Percentiles rank a stretch among this genome's conserved stretches.
Conservation (phyloP, 2,797 vertebrate genomes). For the Arnoldichthys spilopterus region DNA sequence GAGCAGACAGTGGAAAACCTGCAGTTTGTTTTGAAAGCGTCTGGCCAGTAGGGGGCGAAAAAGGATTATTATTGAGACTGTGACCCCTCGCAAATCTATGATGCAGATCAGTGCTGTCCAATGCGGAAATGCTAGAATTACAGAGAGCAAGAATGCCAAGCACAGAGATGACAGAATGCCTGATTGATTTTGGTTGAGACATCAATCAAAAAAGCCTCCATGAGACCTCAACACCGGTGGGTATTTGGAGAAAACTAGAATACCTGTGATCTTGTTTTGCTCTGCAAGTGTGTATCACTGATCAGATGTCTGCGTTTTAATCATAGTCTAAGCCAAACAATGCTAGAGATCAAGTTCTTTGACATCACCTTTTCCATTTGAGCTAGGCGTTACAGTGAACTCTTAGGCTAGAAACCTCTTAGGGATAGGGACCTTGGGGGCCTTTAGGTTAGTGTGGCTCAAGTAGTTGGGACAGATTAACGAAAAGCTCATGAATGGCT, state of each 20-base stretch:
- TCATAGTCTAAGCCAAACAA: not conserved
- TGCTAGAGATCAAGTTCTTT: not conserved
- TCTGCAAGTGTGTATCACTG: not conserved
- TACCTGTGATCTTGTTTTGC: not conserved
- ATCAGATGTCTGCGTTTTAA: not conserved
- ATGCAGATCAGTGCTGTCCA: not conserved
- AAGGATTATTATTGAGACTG: slow-evolving; percentile 81
- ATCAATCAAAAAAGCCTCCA: not conserved
- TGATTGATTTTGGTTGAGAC: slow-evolving; percentile 37
- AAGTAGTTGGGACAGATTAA: no score
- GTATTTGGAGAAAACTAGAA: not conserved
- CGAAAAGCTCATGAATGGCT: no score
- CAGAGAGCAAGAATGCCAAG: not conserved
- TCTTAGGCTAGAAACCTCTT: not conserved
- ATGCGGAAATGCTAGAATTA: slow-evolving; percentile 5
- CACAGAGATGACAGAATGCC: not conserved
- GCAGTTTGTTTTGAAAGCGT: slow-evolving; percentile 70
- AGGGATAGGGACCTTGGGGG: not conserved
- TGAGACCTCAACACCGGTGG: slow-evolving; percentile 14
- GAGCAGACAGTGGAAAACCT: slow-evolving; percentile 71
- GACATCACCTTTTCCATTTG: not conserved
- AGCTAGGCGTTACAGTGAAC: not conserved
- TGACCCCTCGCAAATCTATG: slow-evolving; percentile 63
- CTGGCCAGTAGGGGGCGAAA: slow-evolving; percentile 86
- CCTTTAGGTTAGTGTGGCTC: not conserved